Base-by-base conservation (phyloP, 2,797 vertebrate species). In the Muscicapa striata region DNA sequence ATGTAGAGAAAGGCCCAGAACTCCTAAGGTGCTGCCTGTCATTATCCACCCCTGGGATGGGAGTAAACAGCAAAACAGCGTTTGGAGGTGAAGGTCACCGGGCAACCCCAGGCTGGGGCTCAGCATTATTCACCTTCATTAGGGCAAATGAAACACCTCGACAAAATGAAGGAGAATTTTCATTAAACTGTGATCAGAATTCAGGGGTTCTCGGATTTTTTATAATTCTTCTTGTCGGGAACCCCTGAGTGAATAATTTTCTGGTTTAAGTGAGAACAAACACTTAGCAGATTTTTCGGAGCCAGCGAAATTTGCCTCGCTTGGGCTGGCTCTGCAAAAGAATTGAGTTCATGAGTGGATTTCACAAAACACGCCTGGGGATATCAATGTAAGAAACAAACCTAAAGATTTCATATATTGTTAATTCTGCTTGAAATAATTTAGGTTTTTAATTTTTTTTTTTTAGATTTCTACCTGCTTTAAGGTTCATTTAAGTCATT, bases 41-140 rank as follows among this genome's bases (percentile, higher is more conserved):
- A 96, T 96, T 95, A 96, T 36, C 76, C 88, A 57, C 1, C 68
- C 45, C 38, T 34, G 22, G 23, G 72, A 59, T 45, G 76, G 45
- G 1, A 83, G 94, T 91, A 91, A 95, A 93, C 93, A 95, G 76
- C 49, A 73, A 64, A 73, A 48, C 80, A 74, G 10, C 2, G 52
- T 40, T 80, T 75, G 30, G 73, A 93, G 88, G 38, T 88, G 94
- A 95, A 95, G 96, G 96, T 96, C 96, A 96, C 69, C 13, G 1
- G 21, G 57, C 63, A 93, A 84, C 30, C 23, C 69, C 45, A 45
- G 45, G 45, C 45, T 45, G 45, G 45, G 45, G 45, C 45, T 0
- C 0, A 16, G 49, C 19, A 19, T 91, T 93, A 90, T 94, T 96
- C 88, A 93, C 69, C 3, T 1, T 64, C 81, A 85, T 95, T 93